phyloP scores from a whole-genome alignment of 2,797 vertebrate genomes.

The Kryptopterus vitreolus region DNA sequence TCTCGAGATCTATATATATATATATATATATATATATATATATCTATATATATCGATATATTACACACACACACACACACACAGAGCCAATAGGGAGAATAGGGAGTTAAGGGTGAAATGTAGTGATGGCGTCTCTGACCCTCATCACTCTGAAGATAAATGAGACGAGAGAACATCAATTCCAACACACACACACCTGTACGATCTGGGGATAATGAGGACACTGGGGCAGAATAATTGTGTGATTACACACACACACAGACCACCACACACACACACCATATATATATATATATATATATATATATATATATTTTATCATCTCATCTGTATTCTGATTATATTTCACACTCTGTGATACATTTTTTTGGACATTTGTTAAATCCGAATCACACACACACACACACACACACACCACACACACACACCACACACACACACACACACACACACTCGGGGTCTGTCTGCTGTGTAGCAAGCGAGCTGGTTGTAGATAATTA shows the following conservation, averaged over 20 bases:
- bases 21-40: not conserved
- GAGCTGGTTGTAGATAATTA: constrained; percentile 45
- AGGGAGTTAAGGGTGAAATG: constrained; percentile 10
- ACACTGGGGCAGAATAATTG: no score
- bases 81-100: no score
- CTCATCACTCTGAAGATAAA: not conserved
- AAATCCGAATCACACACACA: not conserved
- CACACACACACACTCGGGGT: not conserved
- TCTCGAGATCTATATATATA: no score
- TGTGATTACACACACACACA: no score
- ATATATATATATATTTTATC: no score
- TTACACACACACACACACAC: not conserved
- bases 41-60: not conserved
- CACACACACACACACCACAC: no score
- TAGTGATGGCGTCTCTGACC: not conserved
- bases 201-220: not conserved
- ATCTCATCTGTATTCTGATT: no score
- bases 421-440: not conserved
- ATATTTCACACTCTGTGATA: no score
- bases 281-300: no score
- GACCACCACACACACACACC: no score
- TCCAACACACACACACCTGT: not conserved
- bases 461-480: not conserved
- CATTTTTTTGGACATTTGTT: not conserved
- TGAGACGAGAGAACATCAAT: not conserved